Base-by-base conservation (phyloP, 2,888 invertebrate species). In the Agrilus cyanescens region DNA sequence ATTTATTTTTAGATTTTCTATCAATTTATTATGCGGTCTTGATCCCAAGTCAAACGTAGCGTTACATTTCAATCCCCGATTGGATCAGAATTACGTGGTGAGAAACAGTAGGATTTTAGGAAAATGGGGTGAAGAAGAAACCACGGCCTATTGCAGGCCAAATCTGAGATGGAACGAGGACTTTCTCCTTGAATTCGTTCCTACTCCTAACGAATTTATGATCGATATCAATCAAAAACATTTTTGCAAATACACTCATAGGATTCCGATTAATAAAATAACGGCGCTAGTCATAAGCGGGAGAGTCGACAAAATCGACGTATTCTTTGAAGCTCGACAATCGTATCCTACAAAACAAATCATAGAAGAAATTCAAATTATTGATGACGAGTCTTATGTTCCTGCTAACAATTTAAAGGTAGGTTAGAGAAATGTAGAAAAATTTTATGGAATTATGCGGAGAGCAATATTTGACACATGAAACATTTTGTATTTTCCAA, bases 61-160 rank as follows among this genome's bases (percentile, higher is more conserved):
- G 0, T 70, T 88, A 30, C 89, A 89, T 62, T 77, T 90, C 56
- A 88, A 88, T 66, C 85, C 86, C 6, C 79, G 89, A 12, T 66
- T 88, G 50, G 82, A 82, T 44, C 80, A 85, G 58, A 75, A 76
- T 46, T 84, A 83, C 57, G 79, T 88, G 32, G 87, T 88, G 1
- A 71, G 88, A 49, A 89, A 88, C 62, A 74, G 78, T 3, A 73
- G 75, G 42, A 61, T 75, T 12, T 75, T 75, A 51, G 78, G 77
- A 40, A 68, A 70, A 38, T 90, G 89, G 88, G 83, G 82, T 1
- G 59, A 63, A 1, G 89, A 89, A 58, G 88, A 89, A 58, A 81
- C 81, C n/a, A 78, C 62, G 49, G 75, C 55, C 59, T 39, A 46
- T 39, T 46, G 56, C 40, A 56, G 55, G 44, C 75, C 75, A 53